phyloP scores from a whole-genome alignment of 2,113 vertebrate species.

The Silurus glanis region DNA sequence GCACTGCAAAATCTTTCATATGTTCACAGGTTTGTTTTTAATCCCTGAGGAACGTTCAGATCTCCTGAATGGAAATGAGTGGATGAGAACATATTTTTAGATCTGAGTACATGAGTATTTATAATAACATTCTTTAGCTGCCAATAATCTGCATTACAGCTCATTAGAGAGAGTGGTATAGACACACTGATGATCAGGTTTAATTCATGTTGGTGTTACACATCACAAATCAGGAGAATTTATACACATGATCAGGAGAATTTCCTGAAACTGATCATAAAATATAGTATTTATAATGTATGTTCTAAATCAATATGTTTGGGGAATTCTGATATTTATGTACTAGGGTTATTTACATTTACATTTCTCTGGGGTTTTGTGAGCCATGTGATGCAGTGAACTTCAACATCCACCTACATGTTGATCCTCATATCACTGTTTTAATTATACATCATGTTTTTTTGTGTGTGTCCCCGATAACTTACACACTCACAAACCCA shows the following conservation, averaged over 20 bases:
- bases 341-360: background rate
- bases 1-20: background rate
- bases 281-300: background rate
- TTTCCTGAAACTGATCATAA: background rate
- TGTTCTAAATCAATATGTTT: background rate
- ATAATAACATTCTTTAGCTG: background rate
- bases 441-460: background rate
- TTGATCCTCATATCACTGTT: background rate
- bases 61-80: background rate
- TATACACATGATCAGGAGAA: background rate
- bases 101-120: background rate
- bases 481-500: background rate
- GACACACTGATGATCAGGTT: background rate
- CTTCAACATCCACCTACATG: background rate
- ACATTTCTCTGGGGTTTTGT: background rate
- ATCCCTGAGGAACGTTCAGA: background rate
- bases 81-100: background rate
- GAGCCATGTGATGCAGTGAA: background rate
- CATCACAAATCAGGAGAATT: background rate
- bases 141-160: background rate
- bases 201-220: background rate
- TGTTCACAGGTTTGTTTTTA: constrained; percentile 4
- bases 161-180: background rate
- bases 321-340: background rate
- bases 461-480: background rate